Evolutionary conservation across 2,113 vertebrate species (phyloP), one percentile per base, ranked within the genome.

Genomic region (Pedetes capensis): DNA sequence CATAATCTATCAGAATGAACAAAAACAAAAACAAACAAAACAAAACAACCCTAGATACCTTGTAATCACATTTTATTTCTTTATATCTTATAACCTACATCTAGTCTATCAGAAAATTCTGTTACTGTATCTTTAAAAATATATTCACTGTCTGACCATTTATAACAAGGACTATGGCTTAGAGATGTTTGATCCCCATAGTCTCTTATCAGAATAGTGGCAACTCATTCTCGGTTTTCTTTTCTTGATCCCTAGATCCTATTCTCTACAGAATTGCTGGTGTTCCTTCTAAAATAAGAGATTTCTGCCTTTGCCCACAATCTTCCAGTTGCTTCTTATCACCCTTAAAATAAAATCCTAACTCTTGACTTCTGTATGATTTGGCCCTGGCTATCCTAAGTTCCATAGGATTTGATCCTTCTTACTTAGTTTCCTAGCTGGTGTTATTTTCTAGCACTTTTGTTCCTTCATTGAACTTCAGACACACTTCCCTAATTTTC

Each of bases 221-320:
- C 34, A 83, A 57, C 9, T 87, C 32, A 92, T 64, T 94, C 86
- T 87, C 37, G 47, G 39, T 92, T 94, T 87, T 87, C n/a, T 44
- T 27, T 66, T 94, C 25, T 78, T 53, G 32, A 57, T 13, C 8
- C 12, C 34, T 71, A 44, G 23, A 37, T 72, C 12, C 10, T 66
- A 55, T 86, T 91, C 20, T 75, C 16, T 3, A 74, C 8, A 81
- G 17, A 85, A 87, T 27, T 95, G 47, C 76, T 78, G 89, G 44
- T 85, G 16, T 74, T 94, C 23, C 42, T 78, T 74, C n/a, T 44
- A 34, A 92, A 86, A 69, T 81, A 13, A 72, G 89, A 79, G 55
- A 49, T 66, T 94, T 61, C 63, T 53, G 32, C 3, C 23, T 23
- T 13, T 80, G 29, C 13, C 61, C 23, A 11, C 61, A 92, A 89